Evolutionary conservation across 2,113 vertebrate genomes (phyloP).

Genomic region (Engraulis encrasicolus): DNA sequence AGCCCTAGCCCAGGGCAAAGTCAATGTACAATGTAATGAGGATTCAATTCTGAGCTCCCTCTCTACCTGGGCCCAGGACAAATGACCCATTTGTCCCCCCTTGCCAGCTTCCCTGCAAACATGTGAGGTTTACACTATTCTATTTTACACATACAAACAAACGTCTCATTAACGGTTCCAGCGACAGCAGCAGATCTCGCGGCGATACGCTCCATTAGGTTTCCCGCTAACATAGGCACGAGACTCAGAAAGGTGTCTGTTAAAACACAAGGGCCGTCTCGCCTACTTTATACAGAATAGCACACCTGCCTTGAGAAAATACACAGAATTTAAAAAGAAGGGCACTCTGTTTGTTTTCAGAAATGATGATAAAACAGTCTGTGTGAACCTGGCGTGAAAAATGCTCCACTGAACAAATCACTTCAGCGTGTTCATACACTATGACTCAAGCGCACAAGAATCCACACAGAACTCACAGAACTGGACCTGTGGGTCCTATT

Average conservation of each 20-base stretch:
- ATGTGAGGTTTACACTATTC: background rate
- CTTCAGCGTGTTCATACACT: background rate
- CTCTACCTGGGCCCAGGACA: too few species aligned
- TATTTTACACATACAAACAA: background rate
- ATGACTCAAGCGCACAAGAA: background rate
- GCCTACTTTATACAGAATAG: background rate
- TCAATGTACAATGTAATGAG: too few species aligned
- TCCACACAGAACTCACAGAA: background rate
- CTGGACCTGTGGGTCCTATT: background rate
- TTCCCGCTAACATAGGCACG: background rate
- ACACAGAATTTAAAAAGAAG: background rate
- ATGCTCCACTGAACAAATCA: background rate
- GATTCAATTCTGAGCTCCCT: too few species aligned
- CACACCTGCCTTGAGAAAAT: background rate
- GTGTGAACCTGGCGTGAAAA: background rate
- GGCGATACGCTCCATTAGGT: background rate
- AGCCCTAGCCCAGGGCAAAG: too few species aligned
- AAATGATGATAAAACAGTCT: constrained; percentile 15
- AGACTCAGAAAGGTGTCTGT: background rate
- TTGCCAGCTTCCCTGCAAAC: too few species aligned
- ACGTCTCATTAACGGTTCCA: background rate
- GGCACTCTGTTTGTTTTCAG: background rate
- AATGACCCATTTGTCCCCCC: too few species aligned
- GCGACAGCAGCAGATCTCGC: background rate
- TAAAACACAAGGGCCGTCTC: background rate